Conservation (phyloP, 30 jellyfish, hydroid and myxozoan species). For the Nemopilema nomurai region DNA sequence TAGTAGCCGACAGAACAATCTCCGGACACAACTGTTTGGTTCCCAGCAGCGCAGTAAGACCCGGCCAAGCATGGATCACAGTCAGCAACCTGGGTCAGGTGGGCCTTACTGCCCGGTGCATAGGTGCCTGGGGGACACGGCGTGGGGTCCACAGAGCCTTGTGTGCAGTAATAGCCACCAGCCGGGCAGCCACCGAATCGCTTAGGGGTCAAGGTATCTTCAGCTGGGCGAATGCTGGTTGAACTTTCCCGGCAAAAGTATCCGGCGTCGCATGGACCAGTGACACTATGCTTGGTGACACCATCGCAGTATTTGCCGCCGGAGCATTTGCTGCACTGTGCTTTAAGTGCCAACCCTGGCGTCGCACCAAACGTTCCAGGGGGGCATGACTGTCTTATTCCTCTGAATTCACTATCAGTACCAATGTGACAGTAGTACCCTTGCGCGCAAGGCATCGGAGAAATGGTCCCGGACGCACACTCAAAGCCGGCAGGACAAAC, state of each 20-base stretch:
- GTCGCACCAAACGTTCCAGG: conserved; percentile 92
- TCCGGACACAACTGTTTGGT: conserved; percentile 83
- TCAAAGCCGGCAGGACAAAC: conserved; percentile 97
- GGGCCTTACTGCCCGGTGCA: conserved; percentile 73
- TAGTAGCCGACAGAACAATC: conserved; percentile 86
- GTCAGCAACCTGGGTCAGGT: conserved; percentile 65
- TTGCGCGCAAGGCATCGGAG: conserved; percentile 85
- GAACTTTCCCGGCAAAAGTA: conserved; percentile 82
- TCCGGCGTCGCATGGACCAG: conserved; percentile 98
- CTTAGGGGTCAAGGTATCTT: conserved; percentile 57
- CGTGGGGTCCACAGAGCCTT: conserved; percentile 80
- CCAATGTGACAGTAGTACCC: conserved; percentile 97
- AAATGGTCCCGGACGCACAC: conserved; percentile 71
- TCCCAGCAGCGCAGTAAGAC: conserved; percentile 88
- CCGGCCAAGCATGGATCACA: conserved; percentile 93
- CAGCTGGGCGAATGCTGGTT: conserved; percentile 57
- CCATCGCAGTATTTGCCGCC: conserved; percentile 83
- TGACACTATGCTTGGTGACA: conserved; percentile 34
- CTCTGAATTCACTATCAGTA: conserved; percentile 55
- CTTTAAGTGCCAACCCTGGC: conserved; percentile 39
- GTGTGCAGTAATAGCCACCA: conserved; percentile 95
- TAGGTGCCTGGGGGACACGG: conserved; percentile 98
- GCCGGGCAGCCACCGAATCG: conserved; percentile 90
- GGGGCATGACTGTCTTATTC: conserved; percentile 83
- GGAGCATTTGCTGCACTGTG: conserved; percentile 87